phyloP scores from a whole-genome alignment of 2,888 invertebrate species.

The Macrophya annulata region DNA sequence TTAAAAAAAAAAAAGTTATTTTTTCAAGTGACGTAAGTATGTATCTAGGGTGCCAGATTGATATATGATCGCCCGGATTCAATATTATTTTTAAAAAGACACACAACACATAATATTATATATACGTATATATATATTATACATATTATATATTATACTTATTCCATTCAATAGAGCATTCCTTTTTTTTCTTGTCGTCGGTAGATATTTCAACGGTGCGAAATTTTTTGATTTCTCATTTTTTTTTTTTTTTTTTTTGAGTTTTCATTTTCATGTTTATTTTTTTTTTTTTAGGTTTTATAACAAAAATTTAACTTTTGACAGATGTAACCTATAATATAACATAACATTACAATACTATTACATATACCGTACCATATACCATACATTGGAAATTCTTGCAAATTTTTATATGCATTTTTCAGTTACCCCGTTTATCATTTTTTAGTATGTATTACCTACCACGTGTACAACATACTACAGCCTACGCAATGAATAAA shows the following conservation, averaged over 20 bases:
- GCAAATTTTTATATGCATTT: too few relatives aligned
- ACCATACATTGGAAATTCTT: too few relatives aligned
- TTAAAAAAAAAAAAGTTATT: slow-evolving; percentile 15
- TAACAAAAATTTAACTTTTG: too few relatives aligned
- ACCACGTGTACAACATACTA: too few relatives aligned
- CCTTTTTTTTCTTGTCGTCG: not conserved
- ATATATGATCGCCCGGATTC: slow-evolving; percentile 44
- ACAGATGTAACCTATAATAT: too few relatives aligned
- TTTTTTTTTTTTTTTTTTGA: not conserved
- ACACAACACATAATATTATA: not conserved
- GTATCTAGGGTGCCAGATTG: not conserved
- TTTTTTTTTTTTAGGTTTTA: not conserved
- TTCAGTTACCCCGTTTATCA: too few relatives aligned
- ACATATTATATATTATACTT: not conserved
- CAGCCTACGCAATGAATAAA: too few relatives aligned
- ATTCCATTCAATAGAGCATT: slow-evolving; percentile 8
- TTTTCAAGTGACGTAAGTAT: slow-evolving; percentile 14
- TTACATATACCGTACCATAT: too few relatives aligned
- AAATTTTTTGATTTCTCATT: not conserved
- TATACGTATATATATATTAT: not conserved
- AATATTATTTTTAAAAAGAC: not conserved
- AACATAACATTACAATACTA: too few relatives aligned
- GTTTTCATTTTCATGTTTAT: not conserved
- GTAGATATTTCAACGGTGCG: slow-evolving; percentile 23
- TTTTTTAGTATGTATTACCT: too few relatives aligned